phyloP scores from a whole-genome alignment of 2,888 invertebrate species.

The Temnothorax rugatulus region DNA sequence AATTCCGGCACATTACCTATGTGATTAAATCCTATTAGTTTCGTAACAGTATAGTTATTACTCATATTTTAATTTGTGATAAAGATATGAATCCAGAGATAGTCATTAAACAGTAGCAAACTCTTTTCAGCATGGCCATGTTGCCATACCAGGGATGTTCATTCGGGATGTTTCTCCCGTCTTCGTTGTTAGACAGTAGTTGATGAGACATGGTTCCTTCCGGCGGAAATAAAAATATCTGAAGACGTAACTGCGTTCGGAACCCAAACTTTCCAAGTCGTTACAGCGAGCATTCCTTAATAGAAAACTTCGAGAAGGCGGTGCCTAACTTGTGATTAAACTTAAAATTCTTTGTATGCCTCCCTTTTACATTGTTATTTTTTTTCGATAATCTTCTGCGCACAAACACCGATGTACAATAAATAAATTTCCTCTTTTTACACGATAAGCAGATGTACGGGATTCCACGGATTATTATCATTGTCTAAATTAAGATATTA shows the following conservation, averaged over 20 bases:
- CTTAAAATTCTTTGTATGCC: constrained; percentile 50
- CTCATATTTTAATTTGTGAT: constrained; percentile 45
- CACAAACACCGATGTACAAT: constrained; percentile 25
- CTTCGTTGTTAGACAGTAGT: constrained; percentile 38
- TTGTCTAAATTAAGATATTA: background rate
- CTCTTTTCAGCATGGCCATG: constrained; percentile 44
- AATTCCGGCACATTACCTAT: background rate
- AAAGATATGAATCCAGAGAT: constrained; percentile 8
- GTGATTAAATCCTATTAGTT: constrained; percentile 7
- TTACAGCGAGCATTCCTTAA: constrained; percentile 58
- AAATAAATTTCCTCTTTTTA: constrained; percentile 31
- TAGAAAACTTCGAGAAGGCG: constrained; percentile 48
- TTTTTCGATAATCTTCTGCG: constrained; percentile 38
- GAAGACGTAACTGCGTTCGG: constrained; percentile 54
- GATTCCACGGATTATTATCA: background rate
- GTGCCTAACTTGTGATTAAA: constrained; percentile 47
- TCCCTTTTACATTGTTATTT: constrained; percentile 40
- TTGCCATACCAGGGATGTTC: constrained; percentile 50
- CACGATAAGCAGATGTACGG: background rate
- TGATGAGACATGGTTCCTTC: constrained; percentile 48
- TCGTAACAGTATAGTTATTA: background rate
- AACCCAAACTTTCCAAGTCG: constrained; percentile 56
- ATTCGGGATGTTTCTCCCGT: constrained; percentile 13
- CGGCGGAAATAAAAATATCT: constrained; percentile 56
- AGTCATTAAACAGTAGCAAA: constrained; percentile 56